A percentile compares a stretch with the other conserved stretches of the same genome.
These are phyloP conservation scores for Zhuqinia jingwanae DNA, from an alignment of 2,888 invertebrate genomes.

Conservation along the genomic window DNA sequence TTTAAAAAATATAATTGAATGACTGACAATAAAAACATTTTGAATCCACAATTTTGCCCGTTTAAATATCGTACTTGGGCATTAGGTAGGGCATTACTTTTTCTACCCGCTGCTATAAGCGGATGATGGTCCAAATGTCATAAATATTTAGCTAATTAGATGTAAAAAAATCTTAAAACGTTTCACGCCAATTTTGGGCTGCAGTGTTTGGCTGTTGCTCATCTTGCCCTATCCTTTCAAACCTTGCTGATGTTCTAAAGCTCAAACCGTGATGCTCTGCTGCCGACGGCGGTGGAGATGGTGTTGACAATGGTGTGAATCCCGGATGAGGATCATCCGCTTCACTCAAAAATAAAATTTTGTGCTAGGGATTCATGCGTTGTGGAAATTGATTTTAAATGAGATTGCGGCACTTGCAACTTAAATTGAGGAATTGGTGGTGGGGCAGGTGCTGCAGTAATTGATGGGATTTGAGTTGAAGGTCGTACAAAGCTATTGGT, in stretches of 20 bases:
- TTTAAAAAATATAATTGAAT: too few species aligned
- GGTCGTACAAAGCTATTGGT: conserved; percentile 25
- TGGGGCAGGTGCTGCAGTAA: conserved; percentile 8
- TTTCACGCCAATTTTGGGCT: conserved; percentile 59
- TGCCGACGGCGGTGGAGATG: background rate
- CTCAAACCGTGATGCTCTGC: background rate
- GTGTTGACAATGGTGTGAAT: conserved; percentile 49
- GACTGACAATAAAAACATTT: too few species aligned
- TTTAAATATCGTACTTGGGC: background rate
- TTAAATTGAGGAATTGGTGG: conserved; percentile 58
- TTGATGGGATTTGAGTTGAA: background rate
- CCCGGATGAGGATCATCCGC: conserved; percentile 65
- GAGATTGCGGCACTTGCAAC: conserved; percentile 19
- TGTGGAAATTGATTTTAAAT: background rate
- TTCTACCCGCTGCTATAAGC: too few species aligned
- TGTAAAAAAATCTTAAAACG: conserved; percentile 12
- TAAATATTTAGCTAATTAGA: background rate
- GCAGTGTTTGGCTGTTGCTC: conserved; percentile 15
- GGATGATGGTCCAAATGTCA: too few species aligned
- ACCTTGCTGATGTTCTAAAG: conserved; percentile 52
- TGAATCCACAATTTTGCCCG: background rate
- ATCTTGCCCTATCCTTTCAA: conserved; percentile 56
- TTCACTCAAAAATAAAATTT: conserved; percentile 61
- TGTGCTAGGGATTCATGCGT: conserved; percentile 20
- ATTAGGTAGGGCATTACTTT: too few species aligned